Conservation (phyloP, 2,797 vertebrate species). For the Aplochiton taeniatus region DNA sequence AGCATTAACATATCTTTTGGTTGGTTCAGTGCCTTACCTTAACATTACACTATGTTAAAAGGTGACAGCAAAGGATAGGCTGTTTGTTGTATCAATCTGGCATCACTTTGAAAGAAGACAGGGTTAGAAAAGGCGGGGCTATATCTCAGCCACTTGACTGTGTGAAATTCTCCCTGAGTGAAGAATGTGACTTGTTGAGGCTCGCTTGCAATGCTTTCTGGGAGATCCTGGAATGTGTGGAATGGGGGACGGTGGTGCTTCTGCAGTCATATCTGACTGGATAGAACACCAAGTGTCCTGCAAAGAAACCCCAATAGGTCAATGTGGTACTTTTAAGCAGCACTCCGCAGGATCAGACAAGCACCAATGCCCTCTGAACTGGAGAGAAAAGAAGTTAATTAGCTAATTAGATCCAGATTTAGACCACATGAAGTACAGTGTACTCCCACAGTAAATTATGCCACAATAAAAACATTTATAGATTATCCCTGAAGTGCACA, state of each 20-base stretch:
- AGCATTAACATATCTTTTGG: too few species aligned
- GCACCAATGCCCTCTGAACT: slow-evolving; percentile 29
- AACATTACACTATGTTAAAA: too few species aligned
- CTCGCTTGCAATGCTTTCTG: slow-evolving; percentile 88
- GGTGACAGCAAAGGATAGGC: neutral
- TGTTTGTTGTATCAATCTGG: slow-evolving; percentile 24
- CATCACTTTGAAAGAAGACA: slow-evolving; percentile 29
- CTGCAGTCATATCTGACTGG: slow-evolving; percentile 71
- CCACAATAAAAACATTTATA: neutral
- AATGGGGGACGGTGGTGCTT: slow-evolving; percentile 80
- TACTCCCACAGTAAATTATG: slow-evolving; percentile 4
- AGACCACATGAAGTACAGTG: slow-evolving; percentile 21
- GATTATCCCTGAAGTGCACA: neutral
- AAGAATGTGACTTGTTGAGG: slow-evolving; percentile 87
- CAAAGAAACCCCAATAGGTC: slow-evolving; percentile 66
- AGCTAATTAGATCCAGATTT: slow-evolving; percentile 48
- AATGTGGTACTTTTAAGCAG: slow-evolving; percentile 44
- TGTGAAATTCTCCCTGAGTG: slow-evolving; percentile 80
- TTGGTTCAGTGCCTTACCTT: too few species aligned
- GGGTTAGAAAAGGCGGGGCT: slow-evolving; percentile 63
- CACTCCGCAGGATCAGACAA: slow-evolving; percentile 39
- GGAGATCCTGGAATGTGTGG: slow-evolving; percentile 90
- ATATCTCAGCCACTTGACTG: slow-evolving; percentile 72
- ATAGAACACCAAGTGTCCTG: slow-evolving; percentile 61
- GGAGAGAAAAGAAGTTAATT: slow-evolving; percentile 39